phyloP scores from a whole-genome alignment of 2,797 vertebrate genomes.

The Poeciliopsis paucimaculata region DNA sequence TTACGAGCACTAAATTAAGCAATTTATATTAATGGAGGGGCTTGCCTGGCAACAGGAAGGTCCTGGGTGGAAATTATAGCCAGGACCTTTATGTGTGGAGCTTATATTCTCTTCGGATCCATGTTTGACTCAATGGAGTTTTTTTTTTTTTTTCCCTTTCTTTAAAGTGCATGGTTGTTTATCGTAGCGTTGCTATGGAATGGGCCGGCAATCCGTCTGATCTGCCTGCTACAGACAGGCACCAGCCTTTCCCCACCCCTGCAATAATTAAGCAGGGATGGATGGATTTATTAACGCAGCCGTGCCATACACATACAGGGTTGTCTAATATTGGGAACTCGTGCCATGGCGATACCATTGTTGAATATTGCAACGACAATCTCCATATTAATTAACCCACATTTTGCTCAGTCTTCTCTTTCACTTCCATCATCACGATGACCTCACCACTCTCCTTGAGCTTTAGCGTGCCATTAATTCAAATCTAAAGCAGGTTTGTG shows the following conservation, averaged over 20 bases:
- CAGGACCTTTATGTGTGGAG: not conserved
- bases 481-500: slow-evolving; percentile 1
- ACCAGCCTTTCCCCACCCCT: not conserved
- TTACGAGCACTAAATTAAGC: not conserved
- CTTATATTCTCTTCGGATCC: not conserved
- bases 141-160: not conserved
- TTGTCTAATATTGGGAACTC: not conserved
- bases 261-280: slow-evolving; percentile 3
- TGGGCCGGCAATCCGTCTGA: not conserved
- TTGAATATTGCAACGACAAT: not conserved
- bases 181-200: not conserved
- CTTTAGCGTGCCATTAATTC: slow-evolving; percentile 5
- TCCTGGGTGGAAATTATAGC: not conserved
- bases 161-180: not conserved
- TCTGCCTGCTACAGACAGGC: not conserved
- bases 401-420: not conserved
- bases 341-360: not conserved
- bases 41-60: not conserved
- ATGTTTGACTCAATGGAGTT: not conserved
- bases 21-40: not conserved
- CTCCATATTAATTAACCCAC: slow-evolving; percentile 9
- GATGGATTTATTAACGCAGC: not conserved
- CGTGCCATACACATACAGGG: not conserved
- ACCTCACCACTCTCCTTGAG: slow-evolving; percentile 1
- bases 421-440: not conserved